Evolutionary conservation across 2,113 vertebrate genomes (phyloP).

Genomic region (Planiliza haematocheilus): DNA sequence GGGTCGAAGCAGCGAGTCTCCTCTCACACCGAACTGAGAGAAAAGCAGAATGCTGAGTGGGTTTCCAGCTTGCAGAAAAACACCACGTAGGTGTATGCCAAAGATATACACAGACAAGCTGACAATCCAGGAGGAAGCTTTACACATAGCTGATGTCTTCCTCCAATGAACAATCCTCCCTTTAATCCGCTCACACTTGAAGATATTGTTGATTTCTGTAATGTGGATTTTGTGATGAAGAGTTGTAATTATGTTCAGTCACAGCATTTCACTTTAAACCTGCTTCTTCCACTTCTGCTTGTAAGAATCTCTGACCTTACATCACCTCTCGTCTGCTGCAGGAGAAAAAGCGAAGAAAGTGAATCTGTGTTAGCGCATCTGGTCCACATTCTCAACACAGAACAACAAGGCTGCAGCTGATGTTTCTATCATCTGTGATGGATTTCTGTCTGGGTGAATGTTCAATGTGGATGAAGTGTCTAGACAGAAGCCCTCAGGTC

Average conservation of each 20-base stretch:
- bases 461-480: neutral
- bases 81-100: slow-evolving; percentile 47
- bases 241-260: neutral
- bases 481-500: neutral
- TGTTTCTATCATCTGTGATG: neutral
- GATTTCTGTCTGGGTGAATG: slow-evolving; percentile 2
- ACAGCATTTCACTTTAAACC: neutral
- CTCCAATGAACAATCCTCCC: slow-evolving; percentile 16
- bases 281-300: neutral
- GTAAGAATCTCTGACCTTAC: neutral
- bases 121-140: slow-evolving; percentile 38
- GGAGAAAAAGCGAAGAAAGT: neutral
- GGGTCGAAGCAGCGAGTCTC: slow-evolving; percentile 18
- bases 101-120: slow-evolving; percentile 36
- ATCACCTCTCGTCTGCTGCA: neutral
- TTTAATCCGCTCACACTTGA: neutral
- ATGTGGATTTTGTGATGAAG: neutral
- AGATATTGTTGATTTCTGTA: neutral
- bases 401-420: neutral
- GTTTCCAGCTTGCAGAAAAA: slow-evolving; percentile 54
- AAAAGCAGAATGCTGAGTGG: slow-evolving; percentile 51
- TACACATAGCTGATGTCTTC: slow-evolving; percentile 23
- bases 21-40: slow-evolving; percentile 36
- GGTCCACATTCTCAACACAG: neutral
- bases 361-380: neutral